phyloP scores from a whole-genome alignment of 2,113 vertebrate genomes.

The Gymnobelideus leadbeateri region DNA sequence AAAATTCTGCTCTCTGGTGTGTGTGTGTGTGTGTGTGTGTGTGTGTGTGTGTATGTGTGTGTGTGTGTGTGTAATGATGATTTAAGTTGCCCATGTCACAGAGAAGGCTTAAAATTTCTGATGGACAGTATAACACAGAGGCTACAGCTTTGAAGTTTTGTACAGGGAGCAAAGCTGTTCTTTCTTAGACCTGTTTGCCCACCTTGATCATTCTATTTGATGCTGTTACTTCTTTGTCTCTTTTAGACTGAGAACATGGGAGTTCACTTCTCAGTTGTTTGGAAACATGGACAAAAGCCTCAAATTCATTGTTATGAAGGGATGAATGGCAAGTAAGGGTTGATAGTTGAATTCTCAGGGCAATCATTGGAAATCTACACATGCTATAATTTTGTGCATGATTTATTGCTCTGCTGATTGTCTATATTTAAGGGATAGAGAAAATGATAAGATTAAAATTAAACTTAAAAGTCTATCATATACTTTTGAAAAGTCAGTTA shows the following conservation, averaged over 20 bases:
- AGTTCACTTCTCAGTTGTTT: not conserved
- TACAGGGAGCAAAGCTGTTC: not conserved
- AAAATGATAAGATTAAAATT: not conserved
- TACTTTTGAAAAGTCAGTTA: not conserved
- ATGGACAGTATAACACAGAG: not conserved
- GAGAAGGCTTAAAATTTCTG: not conserved
- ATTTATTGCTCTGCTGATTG: not conserved
- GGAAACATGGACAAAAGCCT: not conserved
- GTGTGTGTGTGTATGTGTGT: no score
- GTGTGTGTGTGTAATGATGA: not conserved
- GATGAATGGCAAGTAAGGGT: not conserved
- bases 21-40: no score
- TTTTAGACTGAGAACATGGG: not conserved
- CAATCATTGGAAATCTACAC: not conserved
- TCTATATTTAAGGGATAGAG: not conserved
- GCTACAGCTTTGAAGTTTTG: not conserved
- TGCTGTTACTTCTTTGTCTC: not conserved
- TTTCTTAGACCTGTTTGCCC: not conserved
- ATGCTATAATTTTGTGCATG: not conserved
- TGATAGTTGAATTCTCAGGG: not conserved
- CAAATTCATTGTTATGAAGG: not conserved
- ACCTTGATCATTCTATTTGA: not conserved
- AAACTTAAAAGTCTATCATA: not conserved
- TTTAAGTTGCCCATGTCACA: not conserved
- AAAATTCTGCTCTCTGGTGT: not conserved